Evolutionary conservation across 2,113 vertebrate genomes (phyloP).

Genomic region (Equus przewalskii): DNA sequence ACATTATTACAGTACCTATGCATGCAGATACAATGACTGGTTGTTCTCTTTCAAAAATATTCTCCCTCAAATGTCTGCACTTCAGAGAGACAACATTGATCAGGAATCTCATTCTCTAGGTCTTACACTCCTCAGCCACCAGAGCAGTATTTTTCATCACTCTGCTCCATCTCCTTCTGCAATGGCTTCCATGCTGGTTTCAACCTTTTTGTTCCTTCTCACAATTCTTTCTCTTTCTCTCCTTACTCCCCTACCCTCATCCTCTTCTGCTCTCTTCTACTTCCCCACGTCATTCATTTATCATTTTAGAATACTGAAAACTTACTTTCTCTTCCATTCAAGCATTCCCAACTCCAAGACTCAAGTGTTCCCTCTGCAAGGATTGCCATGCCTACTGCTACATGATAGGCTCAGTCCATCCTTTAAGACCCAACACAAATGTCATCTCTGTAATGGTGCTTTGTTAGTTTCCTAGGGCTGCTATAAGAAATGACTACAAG

Average conservation of each 20-base stretch:
- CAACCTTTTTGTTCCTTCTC: not conserved
- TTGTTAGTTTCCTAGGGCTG: not conserved
- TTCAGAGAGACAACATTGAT: not conserved
- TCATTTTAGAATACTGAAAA: not conserved
- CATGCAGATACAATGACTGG: not conserved
- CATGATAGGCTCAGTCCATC: not conserved
- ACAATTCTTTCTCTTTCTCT: not conserved
- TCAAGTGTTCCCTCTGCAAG: not conserved
- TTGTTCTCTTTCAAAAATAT: not conserved
- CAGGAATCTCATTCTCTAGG: not conserved
- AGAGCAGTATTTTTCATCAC: not conserved
- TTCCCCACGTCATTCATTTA: not conserved
- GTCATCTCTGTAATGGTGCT: not conserved
- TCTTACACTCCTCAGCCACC: not conserved
- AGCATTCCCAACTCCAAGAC: too few species aligned
- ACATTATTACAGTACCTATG: not conserved
- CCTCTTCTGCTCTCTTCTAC: not conserved
- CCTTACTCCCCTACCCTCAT: fast-evolving
- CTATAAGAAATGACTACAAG: not conserved
- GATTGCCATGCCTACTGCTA: not conserved
- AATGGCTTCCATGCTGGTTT: not conserved
- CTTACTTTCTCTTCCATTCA: not conserved
- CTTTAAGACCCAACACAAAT: not conserved
- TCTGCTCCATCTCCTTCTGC: not conserved
- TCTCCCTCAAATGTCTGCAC: not conserved